Evolutionary conservation across 2,797 vertebrate species (phyloP).

Genomic region (Momotus momota): DNA sequence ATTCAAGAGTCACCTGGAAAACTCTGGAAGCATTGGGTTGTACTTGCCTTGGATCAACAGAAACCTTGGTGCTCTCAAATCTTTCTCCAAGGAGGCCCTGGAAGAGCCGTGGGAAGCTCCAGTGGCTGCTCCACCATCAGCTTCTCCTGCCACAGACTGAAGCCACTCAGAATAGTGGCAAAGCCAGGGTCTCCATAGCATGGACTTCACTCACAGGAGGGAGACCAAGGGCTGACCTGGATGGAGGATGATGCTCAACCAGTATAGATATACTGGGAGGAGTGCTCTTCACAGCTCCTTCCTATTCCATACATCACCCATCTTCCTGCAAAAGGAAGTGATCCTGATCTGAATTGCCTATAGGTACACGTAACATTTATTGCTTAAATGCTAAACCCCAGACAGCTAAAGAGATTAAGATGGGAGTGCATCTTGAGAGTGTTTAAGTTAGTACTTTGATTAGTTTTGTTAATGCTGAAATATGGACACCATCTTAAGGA

Average conservation of each 20-base stretch:
- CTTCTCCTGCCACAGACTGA: neutral
- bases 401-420: neutral
- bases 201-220: neutral
- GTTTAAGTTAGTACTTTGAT: neutral
- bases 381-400: neutral
- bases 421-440: neutral
- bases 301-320: neutral
- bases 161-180: neutral
- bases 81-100: neutral
- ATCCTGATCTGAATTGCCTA: neutral
- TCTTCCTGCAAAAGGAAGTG: neutral
- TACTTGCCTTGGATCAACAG: fast-evolving
- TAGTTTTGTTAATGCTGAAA: neutral
- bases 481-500: neutral
- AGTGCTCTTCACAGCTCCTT: neutral
- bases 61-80: neutral
- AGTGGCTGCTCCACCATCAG: neutral
- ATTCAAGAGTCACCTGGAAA: neutral
- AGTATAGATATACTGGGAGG: fast-evolving
- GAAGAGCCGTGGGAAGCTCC: neutral
- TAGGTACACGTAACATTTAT: neutral
- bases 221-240: neutral
- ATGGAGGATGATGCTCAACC: neutral
- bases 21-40: neutral
- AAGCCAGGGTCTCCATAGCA: neutral